Evolutionary conservation across 2,888 invertebrate species (phyloP), one percentile per base, ranked within the genome.

Genomic region (Heliconius hortense): DNA sequence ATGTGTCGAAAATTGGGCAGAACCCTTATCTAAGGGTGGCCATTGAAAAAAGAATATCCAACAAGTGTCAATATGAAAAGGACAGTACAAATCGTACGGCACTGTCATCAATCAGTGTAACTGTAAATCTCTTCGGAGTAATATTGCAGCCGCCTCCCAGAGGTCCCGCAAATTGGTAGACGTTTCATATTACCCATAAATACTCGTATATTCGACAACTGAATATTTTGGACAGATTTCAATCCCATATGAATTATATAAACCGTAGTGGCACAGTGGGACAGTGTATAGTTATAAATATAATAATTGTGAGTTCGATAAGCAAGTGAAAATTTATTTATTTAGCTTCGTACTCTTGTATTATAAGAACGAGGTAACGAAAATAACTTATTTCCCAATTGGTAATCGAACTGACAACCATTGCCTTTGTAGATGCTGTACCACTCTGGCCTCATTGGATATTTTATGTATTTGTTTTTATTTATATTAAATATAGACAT

Each of bases 71-170:
- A 15, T 24, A 28, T 35, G 8, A 56, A 69, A 13, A 56, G 13
- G 8, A 8, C 31, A 53, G 68, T 18, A 69, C 15, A n/a, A 69
- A 56, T 69, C 13, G 56, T 53, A 21, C 4, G 2, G 21, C n/a
- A 4, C 53, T 56, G 11, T 21, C 62, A 71, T 62, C 26, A 10
- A 67, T 67, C 56, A 56, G 35, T 59, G 10, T n/a, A 43, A 73
- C 73, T 74, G 69, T 69, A 74, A 69, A 74, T 74, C 68, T 74
- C 43, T 24, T 35, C 10, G 39, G 67, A 28, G 66, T 67, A 66
- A 73, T 68, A 67, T 73, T 60, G 21, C 73, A 24, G 35, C 15
- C 31, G 18, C 18, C 43, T 69, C 74, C 69, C 74, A 21, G 74
- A 24, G 74, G 74, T 69, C 18, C 26, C 26, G 26, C 59, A 71